Evolutionary conservation across 1,140 invertebrate species (phyloP).

Genomic region (Caenorhabditis elegans): DNA sequence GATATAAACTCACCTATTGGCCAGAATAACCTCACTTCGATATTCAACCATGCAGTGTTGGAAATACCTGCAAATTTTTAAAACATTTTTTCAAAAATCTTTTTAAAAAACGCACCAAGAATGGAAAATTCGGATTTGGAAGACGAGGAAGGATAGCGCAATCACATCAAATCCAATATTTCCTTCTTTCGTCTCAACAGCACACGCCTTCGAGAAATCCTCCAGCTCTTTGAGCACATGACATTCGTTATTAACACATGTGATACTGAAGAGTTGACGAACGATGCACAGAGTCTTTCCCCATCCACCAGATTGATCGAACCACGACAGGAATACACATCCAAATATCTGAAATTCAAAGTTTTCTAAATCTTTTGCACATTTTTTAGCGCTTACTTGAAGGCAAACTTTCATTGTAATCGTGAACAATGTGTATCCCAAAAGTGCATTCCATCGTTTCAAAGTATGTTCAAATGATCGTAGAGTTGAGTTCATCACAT

Average conservation of each 20-base stretch:
- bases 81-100: no score
- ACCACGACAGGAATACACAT: constrained; percentile 53
- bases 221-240: not conserved
- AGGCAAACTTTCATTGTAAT: constrained; percentile 60
- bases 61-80: constrained; percentile 48
- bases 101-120: constrained; percentile 48
- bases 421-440: constrained; percentile 57
- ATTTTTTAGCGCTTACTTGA: constrained; percentile 50
- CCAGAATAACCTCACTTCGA: constrained; percentile 63
- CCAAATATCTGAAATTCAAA: constrained; percentile 52
- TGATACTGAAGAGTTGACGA: constrained; percentile 61
- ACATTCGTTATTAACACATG: constrained; percentile 52
- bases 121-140: constrained; percentile 60
- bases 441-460: constrained; percentile 55
- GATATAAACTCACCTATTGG: constrained; percentile 57
- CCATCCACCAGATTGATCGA: not conserved
- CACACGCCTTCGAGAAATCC: constrained; percentile 44
- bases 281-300: constrained; percentile 36
- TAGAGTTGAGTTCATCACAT: constrained; percentile 57
- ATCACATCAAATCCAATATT: constrained; percentile 62
- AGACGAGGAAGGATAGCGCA: constrained; percentile 59
- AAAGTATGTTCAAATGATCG: constrained; percentile 47
- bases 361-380: not conserved
- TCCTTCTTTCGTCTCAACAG: constrained; percentile 51
- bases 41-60: constrained; percentile 66